phyloP scores from a whole-genome alignment of 1,140 invertebrate genomes.

The Babylonia areolata region DNA sequence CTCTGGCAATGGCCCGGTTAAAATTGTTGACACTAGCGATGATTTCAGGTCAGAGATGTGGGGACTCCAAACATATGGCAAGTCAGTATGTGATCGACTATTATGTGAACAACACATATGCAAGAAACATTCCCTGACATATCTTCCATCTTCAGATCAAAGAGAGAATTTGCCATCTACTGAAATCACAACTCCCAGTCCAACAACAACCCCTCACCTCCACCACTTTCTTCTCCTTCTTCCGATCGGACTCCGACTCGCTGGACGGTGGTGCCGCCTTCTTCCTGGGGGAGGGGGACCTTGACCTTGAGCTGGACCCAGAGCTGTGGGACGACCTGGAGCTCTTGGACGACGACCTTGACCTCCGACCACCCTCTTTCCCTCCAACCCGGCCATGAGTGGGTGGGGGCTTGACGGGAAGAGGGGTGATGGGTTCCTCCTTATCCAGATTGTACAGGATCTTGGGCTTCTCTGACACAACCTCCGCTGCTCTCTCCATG shows the following conservation, averaged over 20 bases:
- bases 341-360: slow-evolving; percentile 49
- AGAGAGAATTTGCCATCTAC: too few species aligned
- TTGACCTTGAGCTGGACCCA: slow-evolving; percentile 37
- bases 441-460: slow-evolving; percentile 57
- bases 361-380: slow-evolving; percentile 20
- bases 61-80: too few species aligned
- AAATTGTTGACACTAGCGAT: too few species aligned
- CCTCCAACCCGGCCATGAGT: neutral
- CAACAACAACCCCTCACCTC: slow-evolving; percentile 39
- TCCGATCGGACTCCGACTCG: slow-evolving; percentile 43
- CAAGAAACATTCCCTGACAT: too few species aligned
- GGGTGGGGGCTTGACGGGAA: slow-evolving; percentile 43
- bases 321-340: slow-evolving; percentile 50
- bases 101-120: too few species aligned
- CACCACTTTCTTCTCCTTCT: slow-evolving; percentile 53
- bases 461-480: slow-evolving; percentile 30
- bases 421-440: slow-evolving; percentile 49
- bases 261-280: slow-evolving; percentile 21
- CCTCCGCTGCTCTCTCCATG: neutral
- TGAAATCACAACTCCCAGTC: too few species aligned
- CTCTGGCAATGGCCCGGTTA: too few species aligned
- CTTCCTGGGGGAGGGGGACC: slow-evolving; percentile 15
- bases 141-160: too few species aligned
- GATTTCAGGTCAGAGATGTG: too few species aligned
- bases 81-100: too few species aligned